Percentiles rank a stretch among this genome's conserved stretches.
These are phyloP conservation scores for Columba guinea DNA, from an alignment of 2,797 vertebrate genomes.

Conservation along the genomic window DNA sequence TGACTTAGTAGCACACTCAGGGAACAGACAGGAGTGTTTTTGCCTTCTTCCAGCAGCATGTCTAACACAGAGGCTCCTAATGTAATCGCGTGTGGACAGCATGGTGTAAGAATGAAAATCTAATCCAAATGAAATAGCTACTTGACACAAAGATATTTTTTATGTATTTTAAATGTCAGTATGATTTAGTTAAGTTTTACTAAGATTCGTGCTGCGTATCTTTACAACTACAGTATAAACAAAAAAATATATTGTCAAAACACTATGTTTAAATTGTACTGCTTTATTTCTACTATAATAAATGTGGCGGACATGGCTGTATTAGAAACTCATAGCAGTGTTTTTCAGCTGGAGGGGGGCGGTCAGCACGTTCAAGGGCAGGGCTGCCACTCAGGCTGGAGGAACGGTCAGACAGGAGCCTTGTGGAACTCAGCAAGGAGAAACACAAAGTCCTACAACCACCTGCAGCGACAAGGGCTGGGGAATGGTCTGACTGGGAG, in stretches of 20 bases:
- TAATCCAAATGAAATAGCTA: neutral
- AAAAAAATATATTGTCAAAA: slow-evolving; percentile 6
- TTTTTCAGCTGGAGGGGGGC: neutral
- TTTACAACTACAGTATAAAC: neutral
- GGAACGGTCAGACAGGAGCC: neutral
- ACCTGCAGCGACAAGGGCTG: neutral
- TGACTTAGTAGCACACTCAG: neutral
- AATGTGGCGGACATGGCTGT: neutral
- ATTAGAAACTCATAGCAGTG: neutral
- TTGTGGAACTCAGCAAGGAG: neutral
- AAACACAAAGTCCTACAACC: neutral
- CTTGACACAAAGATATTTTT: neutral
- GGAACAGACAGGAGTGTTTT: neutral
- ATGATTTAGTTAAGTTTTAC: neutral
- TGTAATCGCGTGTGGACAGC: neutral
- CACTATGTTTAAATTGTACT: neutral
- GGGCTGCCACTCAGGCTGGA: neutral
- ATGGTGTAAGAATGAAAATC: neutral
- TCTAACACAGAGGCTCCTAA: neutral
- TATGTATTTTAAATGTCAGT: neutral
- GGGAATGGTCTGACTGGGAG: neutral
- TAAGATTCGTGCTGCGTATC: neutral
- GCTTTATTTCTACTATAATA: neutral
- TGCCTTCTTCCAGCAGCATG: neutral
- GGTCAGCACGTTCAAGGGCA: neutral